phyloP scores from a whole-genome alignment of 2,113 vertebrate species.

The Ophiodon elongatus region DNA sequence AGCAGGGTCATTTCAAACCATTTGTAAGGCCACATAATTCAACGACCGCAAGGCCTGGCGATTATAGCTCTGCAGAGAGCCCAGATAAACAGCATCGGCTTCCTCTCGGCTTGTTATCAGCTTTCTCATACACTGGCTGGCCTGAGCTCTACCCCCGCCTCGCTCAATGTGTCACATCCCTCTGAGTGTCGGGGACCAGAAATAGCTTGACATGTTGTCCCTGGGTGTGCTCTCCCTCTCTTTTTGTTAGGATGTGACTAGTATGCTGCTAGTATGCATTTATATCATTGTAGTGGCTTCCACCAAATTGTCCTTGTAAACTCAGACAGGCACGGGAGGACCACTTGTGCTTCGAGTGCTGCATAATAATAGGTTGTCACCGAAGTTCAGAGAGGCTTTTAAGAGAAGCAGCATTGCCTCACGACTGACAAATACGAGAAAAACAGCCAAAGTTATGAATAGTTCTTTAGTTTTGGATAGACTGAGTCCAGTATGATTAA shows the following conservation, averaged over 20 bases:
- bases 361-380: conserved; percentile 36
- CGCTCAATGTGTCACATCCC: conserved; percentile 72
- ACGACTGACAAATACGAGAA: conserved; percentile 34
- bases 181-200: conserved; percentile 54
- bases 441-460: conserved; percentile 8
- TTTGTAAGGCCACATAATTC: conserved; percentile 73
- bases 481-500: conserved; percentile 42
- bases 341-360: conserved; percentile 29
- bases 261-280: not conserved
- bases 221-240: conserved; percentile 23
- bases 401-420: conserved; percentile 20
- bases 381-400: conserved; percentile 34
- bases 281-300: not conserved
- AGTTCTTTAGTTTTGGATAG: not conserved
- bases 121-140: conserved; percentile 72
- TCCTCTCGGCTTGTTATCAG: conserved; percentile 82
- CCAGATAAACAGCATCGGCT: conserved; percentile 82
- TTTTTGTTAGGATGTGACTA: conserved; percentile 22
- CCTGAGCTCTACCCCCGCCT: conserved; percentile 46
- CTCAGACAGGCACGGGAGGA: conserved; percentile 9
- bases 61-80: conserved; percentile 65
- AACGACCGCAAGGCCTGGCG: conserved; percentile 50
- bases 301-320: conserved; percentile 35
- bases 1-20: conserved; percentile 51
- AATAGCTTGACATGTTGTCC: conserved; percentile 75